A percentile compares a stretch with the other conserved stretches of the same genome.
phyloP scores from a whole-genome alignment of 2,113 vertebrate species.

The Phylloscopus trochiloides region DNA sequence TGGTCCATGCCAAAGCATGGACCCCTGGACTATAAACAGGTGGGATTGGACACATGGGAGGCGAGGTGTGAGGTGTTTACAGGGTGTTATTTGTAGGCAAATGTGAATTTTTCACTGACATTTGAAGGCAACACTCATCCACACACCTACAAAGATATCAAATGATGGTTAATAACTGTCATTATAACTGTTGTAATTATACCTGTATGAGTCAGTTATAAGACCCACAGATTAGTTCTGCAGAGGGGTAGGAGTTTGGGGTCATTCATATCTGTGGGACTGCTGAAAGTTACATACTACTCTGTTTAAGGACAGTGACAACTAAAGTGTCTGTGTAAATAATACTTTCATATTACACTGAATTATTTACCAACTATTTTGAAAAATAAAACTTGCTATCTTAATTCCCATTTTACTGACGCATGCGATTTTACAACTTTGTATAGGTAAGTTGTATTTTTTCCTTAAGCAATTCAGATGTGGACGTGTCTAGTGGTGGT shows the following conservation, averaged over 20 bases:
- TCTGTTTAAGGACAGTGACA: not conserved
- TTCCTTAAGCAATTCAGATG: not conserved
- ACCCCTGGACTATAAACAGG: not conserved
- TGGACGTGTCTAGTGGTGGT: not conserved
- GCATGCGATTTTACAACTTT: not conserved
- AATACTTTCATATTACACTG: not conserved
- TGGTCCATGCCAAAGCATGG: not conserved
- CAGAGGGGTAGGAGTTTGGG: not conserved
- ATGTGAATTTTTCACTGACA: not conserved
- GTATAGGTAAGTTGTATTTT: not conserved
- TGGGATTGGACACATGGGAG: accelerated
- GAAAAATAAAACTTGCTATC: not conserved
- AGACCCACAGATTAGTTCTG: not conserved
- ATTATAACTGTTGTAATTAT: not conserved
- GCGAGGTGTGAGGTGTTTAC: not conserved
- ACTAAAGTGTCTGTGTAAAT: not conserved
- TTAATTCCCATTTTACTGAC: not conserved
- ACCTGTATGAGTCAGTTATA: not conserved
- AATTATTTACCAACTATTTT: not conserved
- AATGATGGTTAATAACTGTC: not conserved
- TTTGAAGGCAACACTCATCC: not conserved
- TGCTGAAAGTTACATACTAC: not conserved
- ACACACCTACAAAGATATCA: not conserved
- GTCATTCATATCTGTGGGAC: not conserved
- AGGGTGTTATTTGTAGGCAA: not conserved